These are phyloP conservation scores for Anastrepha ludens DNA, from an alignment of 1,140 invertebrate genomes.

Conservation along the genomic window DNA sequence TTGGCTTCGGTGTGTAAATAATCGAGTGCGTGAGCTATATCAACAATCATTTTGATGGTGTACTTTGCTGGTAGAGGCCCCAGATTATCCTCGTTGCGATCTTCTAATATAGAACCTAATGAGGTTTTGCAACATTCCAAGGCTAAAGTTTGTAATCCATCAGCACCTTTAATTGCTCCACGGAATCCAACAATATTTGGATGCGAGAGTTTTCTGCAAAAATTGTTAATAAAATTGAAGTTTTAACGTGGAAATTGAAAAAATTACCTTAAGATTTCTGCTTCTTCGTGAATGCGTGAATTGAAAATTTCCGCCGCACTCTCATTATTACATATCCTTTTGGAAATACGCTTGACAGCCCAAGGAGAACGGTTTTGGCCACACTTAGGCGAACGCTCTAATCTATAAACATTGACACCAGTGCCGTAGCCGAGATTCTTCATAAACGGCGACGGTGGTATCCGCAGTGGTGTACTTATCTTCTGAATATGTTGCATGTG, in stretches of 20 bases:
- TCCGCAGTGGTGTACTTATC: constrained; percentile 66
- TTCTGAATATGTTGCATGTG: constrained; percentile 67
- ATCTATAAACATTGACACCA: constrained; percentile 86
- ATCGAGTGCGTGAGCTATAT: constrained; percentile 83
- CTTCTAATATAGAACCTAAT: constrained; percentile 84
- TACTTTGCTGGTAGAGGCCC: constrained; percentile 79
- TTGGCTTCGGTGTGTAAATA: constrained; percentile 85
- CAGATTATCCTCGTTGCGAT: constrained; percentile 77
- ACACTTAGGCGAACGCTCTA: constrained; percentile 82
- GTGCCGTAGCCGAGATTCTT: constrained; percentile 70
- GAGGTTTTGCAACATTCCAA: constrained; percentile 83
- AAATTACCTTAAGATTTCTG: constrained; percentile 75
- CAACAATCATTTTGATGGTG: constrained; percentile 79
- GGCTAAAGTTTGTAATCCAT: constrained; percentile 81
- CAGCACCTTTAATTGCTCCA: constrained; percentile 78
- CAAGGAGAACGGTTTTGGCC: constrained; percentile 84
- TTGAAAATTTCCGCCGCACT: constrained; percentile 70
- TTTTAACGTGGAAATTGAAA: background rate
- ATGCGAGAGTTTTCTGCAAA: constrained; percentile 80
- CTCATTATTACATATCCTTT: constrained; percentile 65
- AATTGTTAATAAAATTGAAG: constrained; percentile 53
- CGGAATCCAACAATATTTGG: constrained; percentile 90
- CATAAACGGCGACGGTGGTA: constrained; percentile 69
- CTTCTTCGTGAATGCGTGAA: constrained; percentile 82
- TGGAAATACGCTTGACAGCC: constrained; percentile 83